phyloP scores from a whole-genome alignment of 1,140 invertebrate genomes.

The Achroia grisella region DNA sequence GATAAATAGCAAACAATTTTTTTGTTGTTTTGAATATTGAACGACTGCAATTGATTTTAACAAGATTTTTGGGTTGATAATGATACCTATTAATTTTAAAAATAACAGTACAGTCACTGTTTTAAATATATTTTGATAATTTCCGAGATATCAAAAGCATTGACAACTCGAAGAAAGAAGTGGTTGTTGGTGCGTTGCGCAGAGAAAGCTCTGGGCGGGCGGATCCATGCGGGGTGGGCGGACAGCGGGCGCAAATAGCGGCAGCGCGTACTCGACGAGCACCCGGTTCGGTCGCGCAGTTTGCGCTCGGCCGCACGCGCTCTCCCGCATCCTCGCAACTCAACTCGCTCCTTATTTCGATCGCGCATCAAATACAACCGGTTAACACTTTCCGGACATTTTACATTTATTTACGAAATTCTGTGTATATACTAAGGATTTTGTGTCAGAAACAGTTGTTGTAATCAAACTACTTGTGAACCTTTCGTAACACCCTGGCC shows the following conservation, averaged over 20 bases:
- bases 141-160: constrained; percentile 5
- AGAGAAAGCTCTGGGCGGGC: constrained; percentile 59
- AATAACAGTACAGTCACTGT: neutral
- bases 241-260: constrained; percentile 56
- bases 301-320: constrained; percentile 24
- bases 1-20: no score
- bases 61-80: no score
- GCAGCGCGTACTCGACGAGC: constrained; percentile 37
- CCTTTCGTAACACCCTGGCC: constrained; percentile 15
- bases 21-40: no score
- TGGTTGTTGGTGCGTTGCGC: constrained; percentile 52
- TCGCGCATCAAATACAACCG: constrained; percentile 19
- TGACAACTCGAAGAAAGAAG: constrained; percentile 19
- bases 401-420: no score
- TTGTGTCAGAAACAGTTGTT: constrained; percentile 1
- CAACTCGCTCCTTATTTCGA: constrained; percentile 3
- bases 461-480: constrained; percentile 26
- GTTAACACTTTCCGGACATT: no score
- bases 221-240: constrained; percentile 43
- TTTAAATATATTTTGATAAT: no score
- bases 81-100: no score
- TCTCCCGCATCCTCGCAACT: constrained; percentile 8
- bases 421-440: no score
- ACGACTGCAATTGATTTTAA: no score
- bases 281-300: constrained; percentile 12